A percentile compares a stretch with the other conserved stretches of the same genome.
Evolutionary conservation across 1,140 invertebrate species (phyloP).

Genomic region (Zaprionus ornatus): DNA sequence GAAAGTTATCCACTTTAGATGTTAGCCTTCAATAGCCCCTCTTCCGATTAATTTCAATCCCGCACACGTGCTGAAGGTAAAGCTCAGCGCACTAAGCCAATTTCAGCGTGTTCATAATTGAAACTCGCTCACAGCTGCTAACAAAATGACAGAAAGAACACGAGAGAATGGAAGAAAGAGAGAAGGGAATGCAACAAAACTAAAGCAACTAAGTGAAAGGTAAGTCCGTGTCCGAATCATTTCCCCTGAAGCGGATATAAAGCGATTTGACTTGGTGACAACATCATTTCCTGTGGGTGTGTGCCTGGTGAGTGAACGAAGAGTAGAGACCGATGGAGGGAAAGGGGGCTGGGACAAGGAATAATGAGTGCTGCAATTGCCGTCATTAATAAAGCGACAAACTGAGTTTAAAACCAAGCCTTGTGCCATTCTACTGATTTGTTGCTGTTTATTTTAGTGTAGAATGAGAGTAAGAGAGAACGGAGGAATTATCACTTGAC

Average conservation of each 20-base stretch:
- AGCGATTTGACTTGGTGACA: constrained; percentile 48
- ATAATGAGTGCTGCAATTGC: constrained; percentile 42
- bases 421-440: constrained; percentile 28
- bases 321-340: neutral
- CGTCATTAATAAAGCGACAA: constrained; percentile 41
- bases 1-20: neutral
- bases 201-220: constrained; percentile 21
- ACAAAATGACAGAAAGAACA: neutral
- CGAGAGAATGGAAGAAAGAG: neutral
- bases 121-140: constrained; percentile 30
- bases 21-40: neutral
- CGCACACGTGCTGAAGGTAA: constrained; percentile 57
- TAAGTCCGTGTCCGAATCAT: constrained; percentile 28
- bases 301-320: neutral
- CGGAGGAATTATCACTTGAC: constrained; percentile 10
- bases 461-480: neutral
- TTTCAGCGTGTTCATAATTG: constrained; percentile 70
- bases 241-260: constrained; percentile 49
- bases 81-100: constrained; percentile 57
- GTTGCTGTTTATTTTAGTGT: constrained; percentile 15
- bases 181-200: neutral
- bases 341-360: neutral
- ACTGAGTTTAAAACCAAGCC: constrained; percentile 26
- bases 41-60: constrained; percentile 51
- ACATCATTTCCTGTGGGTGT: constrained; percentile 41